These are phyloP conservation scores for Odobenus rosmarus DNA, from an alignment of 2,113 vertebrate genomes.

Conservation along the genomic window DNA sequence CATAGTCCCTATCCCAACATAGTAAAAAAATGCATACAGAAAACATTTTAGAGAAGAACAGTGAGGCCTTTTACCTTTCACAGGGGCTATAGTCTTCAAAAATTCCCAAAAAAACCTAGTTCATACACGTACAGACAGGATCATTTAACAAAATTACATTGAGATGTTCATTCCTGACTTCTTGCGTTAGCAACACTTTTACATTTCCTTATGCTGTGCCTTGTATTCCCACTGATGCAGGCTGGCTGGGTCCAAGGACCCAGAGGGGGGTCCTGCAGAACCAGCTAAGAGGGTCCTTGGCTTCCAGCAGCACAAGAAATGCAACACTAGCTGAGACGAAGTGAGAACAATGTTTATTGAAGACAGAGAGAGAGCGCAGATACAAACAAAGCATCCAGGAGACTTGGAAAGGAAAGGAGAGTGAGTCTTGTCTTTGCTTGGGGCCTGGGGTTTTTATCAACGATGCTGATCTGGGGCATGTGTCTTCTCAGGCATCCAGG, in stretches of 20 bases:
- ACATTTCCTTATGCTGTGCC: background rate
- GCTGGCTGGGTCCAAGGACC: background rate
- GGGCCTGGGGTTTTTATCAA: background rate
- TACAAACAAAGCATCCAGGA: background rate
- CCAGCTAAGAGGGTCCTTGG: background rate
- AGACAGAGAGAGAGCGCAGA: background rate
- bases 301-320: background rate
- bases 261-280: background rate
- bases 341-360: background rate
- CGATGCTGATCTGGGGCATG: background rate
- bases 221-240: background rate
- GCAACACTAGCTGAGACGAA: background rate
- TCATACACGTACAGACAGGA: background rate
- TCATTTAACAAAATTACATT: background rate
- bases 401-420: background rate
- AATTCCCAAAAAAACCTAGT: background rate
- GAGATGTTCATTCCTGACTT: background rate
- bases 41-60: background rate
- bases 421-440: background rate
- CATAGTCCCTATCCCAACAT: background rate
- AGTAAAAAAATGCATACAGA: background rate
- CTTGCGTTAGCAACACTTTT: background rate
- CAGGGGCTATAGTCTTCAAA: background rate
- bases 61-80: background rate
- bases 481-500: background rate